A percentile compares a stretch with the other conserved stretches of the same genome.
These are phyloP conservation scores for Oryctes rhinoceros DNA, from an alignment of 1,140 invertebrate species.

Conservation along the genomic window DNA sequence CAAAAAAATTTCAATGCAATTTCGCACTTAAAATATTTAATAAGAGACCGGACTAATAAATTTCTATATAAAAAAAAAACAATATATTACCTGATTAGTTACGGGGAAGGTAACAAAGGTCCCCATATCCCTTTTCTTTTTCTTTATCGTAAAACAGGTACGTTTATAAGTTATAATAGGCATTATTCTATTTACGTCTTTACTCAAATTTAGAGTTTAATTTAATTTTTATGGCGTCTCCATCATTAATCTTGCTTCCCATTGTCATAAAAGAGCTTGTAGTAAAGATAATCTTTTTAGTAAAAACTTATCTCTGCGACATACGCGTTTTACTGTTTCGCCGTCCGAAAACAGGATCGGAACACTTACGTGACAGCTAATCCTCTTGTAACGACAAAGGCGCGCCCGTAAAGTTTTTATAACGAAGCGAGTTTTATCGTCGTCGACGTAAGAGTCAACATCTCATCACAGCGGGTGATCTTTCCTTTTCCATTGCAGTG, in stretches of 20 bases:
- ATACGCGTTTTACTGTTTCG: background rate
- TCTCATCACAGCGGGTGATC: conserved; percentile 16
- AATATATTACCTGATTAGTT: too few relatives aligned
- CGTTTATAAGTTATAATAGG: too few relatives aligned
- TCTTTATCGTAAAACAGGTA: too few relatives aligned
- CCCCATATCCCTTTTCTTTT: too few relatives aligned
- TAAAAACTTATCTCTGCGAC: background rate
- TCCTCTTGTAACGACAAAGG: conserved; percentile 21
- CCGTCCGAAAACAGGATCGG: background rate
- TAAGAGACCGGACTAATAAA: too few relatives aligned
- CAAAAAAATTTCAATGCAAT: too few relatives aligned
- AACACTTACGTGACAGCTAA: conserved; percentile 26
- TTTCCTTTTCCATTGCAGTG: conserved; percentile 25
- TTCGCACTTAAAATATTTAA: too few relatives aligned
- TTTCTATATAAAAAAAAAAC: too few relatives aligned
- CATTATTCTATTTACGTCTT: too few relatives aligned
- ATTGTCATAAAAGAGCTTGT: background rate
- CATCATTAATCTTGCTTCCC: too few relatives aligned
- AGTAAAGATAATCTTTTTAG: background rate
- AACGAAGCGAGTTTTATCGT: conserved; percentile 33
- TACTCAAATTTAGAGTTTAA: background rate
- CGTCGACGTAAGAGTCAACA: conserved; percentile 29
- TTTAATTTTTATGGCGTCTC: background rate
- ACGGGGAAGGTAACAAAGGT: too few relatives aligned
- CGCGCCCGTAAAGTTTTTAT: conserved; percentile 14